Percentiles rank a stretch among this genome's conserved stretches.
phyloP scores from a whole-genome alignment of 2,113 vertebrate species.

The Planiliza haematocheilus region DNA sequence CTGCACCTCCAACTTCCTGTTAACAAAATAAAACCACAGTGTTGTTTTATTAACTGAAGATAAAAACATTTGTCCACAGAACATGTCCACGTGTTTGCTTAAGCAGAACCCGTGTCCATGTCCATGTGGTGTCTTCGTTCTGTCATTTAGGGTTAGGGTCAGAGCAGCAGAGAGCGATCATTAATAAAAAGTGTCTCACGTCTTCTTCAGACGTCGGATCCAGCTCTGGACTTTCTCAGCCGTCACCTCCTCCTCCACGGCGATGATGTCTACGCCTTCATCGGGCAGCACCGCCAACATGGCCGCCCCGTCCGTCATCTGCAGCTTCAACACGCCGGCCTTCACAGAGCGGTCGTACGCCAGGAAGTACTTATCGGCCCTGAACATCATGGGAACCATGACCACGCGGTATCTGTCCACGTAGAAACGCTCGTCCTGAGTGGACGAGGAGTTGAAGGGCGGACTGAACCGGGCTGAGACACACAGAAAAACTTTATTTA shows the following conservation, averaged over 20 bases:
- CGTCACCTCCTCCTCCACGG: slow-evolving; percentile 87
- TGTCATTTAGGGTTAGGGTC: no score
- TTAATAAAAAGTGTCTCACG: slow-evolving; percentile 62
- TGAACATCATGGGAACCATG: slow-evolving; percentile 92
- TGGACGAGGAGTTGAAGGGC: slow-evolving; percentile 84
- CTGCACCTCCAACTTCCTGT: slow-evolving; percentile 89
- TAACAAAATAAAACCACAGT: slow-evolving; percentile 22
- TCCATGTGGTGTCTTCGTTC: no score
- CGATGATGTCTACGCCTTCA: slow-evolving; percentile 82
- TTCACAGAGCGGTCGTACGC: slow-evolving; percentile 85
- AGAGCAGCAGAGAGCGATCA: no score
- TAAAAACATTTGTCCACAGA: no score
- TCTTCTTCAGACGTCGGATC: slow-evolving; percentile 86
- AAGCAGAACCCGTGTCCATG: no score
- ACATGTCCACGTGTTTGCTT: no score
- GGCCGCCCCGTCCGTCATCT: slow-evolving; percentile 84
- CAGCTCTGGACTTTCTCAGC: slow-evolving; percentile 85
- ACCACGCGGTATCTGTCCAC: slow-evolving; percentile 86
- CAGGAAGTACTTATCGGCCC: slow-evolving; percentile 82
- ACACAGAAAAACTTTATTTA: slow-evolving; percentile 6
- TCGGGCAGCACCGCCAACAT: slow-evolving; percentile 89
- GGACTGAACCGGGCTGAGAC: slow-evolving; percentile 85
- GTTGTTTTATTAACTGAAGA: no score
- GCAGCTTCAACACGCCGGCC: slow-evolving; percentile 88
- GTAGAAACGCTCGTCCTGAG: slow-evolving; percentile 86